Percentiles rank a stretch among this genome's conserved stretches.
Evolutionary conservation across 2,113 vertebrate genomes (phyloP).

Genomic region (Etheostoma cragini): DNA sequence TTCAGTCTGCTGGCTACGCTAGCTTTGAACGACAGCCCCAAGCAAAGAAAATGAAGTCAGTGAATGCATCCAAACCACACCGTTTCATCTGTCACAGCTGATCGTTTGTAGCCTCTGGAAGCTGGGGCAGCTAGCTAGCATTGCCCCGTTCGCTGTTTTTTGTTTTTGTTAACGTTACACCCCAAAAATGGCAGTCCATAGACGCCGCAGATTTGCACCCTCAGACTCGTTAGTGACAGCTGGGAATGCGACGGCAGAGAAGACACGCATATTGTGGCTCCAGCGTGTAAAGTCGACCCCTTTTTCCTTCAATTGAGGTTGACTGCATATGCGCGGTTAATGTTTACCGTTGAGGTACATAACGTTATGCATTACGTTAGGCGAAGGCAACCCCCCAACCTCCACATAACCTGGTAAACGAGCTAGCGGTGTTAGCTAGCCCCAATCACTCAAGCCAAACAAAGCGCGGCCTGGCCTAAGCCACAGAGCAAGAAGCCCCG

Average conservation of each 20-base stretch:
- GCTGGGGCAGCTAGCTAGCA: constrained; percentile 51
- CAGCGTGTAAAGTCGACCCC: neutral
- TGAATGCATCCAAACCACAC: constrained; percentile 31
- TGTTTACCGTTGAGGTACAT: constrained; percentile 56
- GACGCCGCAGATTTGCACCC: constrained; percentile 76
- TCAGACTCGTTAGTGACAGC: constrained; percentile 76
- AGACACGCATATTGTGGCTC: constrained; percentile 19
- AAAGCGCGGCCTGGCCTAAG: constrained; percentile 94
- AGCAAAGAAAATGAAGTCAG: constrained; percentile 45
- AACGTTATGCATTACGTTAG: constrained; percentile 62
- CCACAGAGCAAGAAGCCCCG: constrained; percentile 81
- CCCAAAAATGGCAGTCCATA: constrained; percentile 82
- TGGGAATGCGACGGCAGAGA: constrained; percentile 69
- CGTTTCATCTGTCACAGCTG: constrained; percentile 62
- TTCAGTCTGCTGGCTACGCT: neutral
- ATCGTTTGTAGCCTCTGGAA: constrained; percentile 48
- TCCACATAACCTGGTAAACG: constrained; percentile 59
- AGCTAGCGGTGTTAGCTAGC: constrained; percentile 70
- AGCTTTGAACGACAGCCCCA: constrained; percentile 18
- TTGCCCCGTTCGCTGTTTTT: constrained; percentile 59
- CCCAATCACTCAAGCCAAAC: constrained; percentile 88
- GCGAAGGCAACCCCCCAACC: constrained; percentile 69
- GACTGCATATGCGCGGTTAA: constrained; percentile 42
- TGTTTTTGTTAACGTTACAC: constrained; percentile 82
- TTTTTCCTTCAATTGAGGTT: neutral